Evolutionary conservation across 2,797 vertebrate species (phyloP), one percentile per base, ranked within the genome.

Genomic region (Erithacus rubecula): DNA sequence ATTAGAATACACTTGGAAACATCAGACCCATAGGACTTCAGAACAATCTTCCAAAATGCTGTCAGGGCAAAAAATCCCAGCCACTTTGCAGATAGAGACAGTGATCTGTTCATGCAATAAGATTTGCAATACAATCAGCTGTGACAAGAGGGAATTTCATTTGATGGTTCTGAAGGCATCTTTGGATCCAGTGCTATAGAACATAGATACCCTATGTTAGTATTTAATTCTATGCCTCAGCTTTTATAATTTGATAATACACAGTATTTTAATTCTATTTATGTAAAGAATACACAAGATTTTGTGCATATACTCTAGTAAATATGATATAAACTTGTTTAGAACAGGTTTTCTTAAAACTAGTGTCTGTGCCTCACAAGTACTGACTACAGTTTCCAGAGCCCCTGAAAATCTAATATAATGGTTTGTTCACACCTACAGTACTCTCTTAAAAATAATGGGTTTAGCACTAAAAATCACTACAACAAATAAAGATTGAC

Each of bases 1-100:
- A 92, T 83, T 46, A 49, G 41, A 95, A 94, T 87, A 67, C 44
- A 47, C 47, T 81, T 90, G 75, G 60, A 80, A 90, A 36, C n/a
- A 46, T 56, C 64, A 80, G 52, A 82, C 51, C 27, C 7, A 0
- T 10, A 74, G 52, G 56, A 36, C 46, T 84, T 84, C 36, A 20
- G 20, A 92, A 55, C 17, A 36, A 17, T 52, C 59, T 89, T 87
- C 49, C 68, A 49, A 80, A 94, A 62, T 16, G 32, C 5, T 83
- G 15, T 70, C 41, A 60, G 34, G 27, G 46, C 34, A 89, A 86
- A 87, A 92, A 64, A 65, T 68, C 32, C 43, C 53, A n/a, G 19
- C 8, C 26, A 47, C 62, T 76, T 93, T 81, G 62, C 39, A 55
- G 23, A 47, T 3, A 65, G 49, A 80, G 59, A 46, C 34, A 68